These are phyloP conservation scores for Colistium nudipinnis DNA, from an alignment of 2,113 vertebrate genomes.

Conservation along the genomic window DNA sequence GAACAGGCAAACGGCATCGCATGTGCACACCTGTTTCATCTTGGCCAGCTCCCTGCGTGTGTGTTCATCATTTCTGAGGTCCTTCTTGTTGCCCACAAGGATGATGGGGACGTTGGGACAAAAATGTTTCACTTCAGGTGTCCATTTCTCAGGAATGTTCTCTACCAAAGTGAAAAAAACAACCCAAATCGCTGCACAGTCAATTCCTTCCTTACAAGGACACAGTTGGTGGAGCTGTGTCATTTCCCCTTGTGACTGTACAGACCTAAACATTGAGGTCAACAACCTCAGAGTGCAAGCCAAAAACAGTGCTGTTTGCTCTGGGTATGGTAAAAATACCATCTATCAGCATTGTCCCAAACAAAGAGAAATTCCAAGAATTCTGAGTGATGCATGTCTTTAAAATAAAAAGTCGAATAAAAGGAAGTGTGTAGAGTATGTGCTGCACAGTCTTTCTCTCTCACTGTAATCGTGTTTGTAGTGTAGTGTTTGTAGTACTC, in stretches of 20 bases:
- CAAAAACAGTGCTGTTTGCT: slow-evolving; percentile 18
- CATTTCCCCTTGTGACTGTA: slow-evolving; percentile 23
- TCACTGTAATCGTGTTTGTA: too few species aligned
- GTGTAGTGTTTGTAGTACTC: too few species aligned
- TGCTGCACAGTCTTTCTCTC: too few species aligned
- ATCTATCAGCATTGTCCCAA: slow-evolving; percentile 1
- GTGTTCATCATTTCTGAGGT: slow-evolving; percentile 94
- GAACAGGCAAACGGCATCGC: neutral
- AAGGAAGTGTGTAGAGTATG: too few species aligned
- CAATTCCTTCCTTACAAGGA: slow-evolving; percentile 27
- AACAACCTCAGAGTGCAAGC: slow-evolving; percentile 2
- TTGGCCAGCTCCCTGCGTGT: slow-evolving; percentile 94
- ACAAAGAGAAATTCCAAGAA: slow-evolving; percentile 19
- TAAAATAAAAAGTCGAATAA: too few species aligned
- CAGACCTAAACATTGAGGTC: slow-evolving; percentile 25
- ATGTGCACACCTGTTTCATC: slow-evolving; percentile 94
- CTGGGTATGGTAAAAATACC: neutral
- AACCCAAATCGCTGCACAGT: neutral
- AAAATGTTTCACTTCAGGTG: slow-evolving; percentile 97
- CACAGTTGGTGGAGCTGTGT: neutral
- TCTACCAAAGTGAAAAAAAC: slow-evolving; percentile 77
- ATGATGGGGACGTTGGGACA: slow-evolving; percentile 98
- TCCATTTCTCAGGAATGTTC: slow-evolving; percentile 99
- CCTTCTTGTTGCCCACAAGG: slow-evolving; percentile 98
- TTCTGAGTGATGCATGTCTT: too few species aligned